Conservation (phyloP, 2,888 invertebrate species). For the Nomada hirtipes region DNA sequence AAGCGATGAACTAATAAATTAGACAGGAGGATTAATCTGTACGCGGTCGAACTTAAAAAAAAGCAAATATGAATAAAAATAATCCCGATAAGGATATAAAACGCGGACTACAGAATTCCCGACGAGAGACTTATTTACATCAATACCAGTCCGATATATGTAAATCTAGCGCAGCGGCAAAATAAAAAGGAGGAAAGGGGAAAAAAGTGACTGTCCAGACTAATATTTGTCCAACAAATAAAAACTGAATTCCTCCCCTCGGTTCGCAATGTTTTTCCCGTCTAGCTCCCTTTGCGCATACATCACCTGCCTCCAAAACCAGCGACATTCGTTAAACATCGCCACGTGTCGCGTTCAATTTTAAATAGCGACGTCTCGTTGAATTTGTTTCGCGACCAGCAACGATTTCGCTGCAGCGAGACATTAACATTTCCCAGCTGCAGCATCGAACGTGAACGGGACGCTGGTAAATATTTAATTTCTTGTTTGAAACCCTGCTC, state of each 20-base stretch:
- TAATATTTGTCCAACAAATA: neutral
- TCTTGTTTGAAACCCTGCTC: neutral
- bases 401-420: conserved; percentile 5
- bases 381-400: conserved; percentile 4
- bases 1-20: too few relatives aligned
- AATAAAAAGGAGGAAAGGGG: too few relatives aligned
- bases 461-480: conserved; percentile 19
- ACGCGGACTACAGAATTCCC: too few relatives aligned
- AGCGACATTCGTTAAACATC: conserved; percentile 2
- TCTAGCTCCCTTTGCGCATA: too few relatives aligned
- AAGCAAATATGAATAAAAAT: too few relatives aligned
- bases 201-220: neutral
- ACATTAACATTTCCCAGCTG: conserved; percentile 15
- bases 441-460: conserved; percentile 5
- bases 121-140: too few relatives aligned
- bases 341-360: neutral
- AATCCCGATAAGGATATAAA: too few relatives aligned
- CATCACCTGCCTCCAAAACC: neutral
- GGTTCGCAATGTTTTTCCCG: neutral
- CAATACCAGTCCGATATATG: too few relatives aligned
- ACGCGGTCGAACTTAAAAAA: too few relatives aligned
- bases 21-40: too few relatives aligned
- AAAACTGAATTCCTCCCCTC: neutral
- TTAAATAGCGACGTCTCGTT: neutral
- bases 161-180: too few relatives aligned